Base-by-base conservation (phyloP, 2,113 vertebrate genomes). In the Anguilla japonica region DNA sequence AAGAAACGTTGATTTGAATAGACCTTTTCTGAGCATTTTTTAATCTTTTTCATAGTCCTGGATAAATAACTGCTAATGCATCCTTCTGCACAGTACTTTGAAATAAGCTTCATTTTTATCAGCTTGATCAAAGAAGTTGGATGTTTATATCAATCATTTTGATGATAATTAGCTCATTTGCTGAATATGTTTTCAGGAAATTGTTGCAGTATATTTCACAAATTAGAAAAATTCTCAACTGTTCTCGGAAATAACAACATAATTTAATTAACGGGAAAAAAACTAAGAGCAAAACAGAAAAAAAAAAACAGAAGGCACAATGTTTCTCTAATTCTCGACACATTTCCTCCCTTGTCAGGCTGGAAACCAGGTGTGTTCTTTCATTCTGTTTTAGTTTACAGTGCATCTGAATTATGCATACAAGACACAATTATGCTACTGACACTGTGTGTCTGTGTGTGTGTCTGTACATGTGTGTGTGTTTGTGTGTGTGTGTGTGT, bases 401-500 rank as follows among this genome's bases (percentile, higher is more conserved):
- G 56, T 60, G 56, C 9, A 60, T 60, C 56, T 57, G 56, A 16
- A 20, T 3, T 16, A 16, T 2, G 2, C 15, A 18, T 60, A 60
- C 56, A 60, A 20, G 56, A 60, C 56, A 22, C 60, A 26, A 67
- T 15, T 20, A 60, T 67, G 20, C 22, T 22, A 67, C 60, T 67
- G 20, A 67, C 60, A 53, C 8, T 53, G 50, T 13, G 50, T 53
- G 50, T 53, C 1, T 53, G 50, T 53, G 50, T 53, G 50, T 53
- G 8, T 53, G 8, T 53, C 13, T n/a, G 6, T 56, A 22, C 0
- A 46, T 82, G 26, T 82, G 81, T 56, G 46, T 29, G 81, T 50
- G 81, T 29, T 26, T 56, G 50, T 11, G 20, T 88, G 57, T 80
- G 81, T 89, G 87, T 89, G 86, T 91, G 88, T 92, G 2, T 87